Base-by-base conservation (phyloP, 2,888 invertebrate genomes). In the Danaus chrysippus region DNA sequence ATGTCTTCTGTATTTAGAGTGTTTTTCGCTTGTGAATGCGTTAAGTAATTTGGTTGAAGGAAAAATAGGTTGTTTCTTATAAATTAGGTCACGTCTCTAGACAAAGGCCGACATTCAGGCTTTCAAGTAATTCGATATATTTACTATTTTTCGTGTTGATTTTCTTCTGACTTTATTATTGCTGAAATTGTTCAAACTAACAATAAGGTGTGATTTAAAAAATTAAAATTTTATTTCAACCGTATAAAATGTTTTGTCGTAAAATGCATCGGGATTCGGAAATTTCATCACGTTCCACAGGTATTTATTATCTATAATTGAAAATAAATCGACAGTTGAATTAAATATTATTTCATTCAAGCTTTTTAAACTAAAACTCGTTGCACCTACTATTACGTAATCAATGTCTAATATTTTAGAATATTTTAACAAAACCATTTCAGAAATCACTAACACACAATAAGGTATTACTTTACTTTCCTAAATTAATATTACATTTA, bases 41-140 rank as follows among this genome's bases (percentile, higher is more conserved):
- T 64, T 43, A 65, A 13, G 53, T 68, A 71, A 70, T 42, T 66
- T 66, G 71, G 72, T 71, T 73, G 70, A 66, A 57, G 67, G 69
- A 67, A 70, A 72, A 77, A 82, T 77, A 79, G 82, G 81, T 84
- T 84, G 85, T 85, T 84, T 84, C 83, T 76, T 77, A 72, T 77
- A 81, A 86, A 85, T 84, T 84, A 79, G 86, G 85, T 84, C 86
- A 86, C 85, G 84, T 84, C 79, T 82, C 78, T 73, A 73, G 78
- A 73, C 70, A 72, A 71, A 76, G 72, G 76, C 79, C 72, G 70
- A 73, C 78, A 79, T 78, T 75, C 77, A 78, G 73, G 74, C 74
- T 62, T 61, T 76, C 71, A 73, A 76, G 76, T 79, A 77, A 77
- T 74, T 72, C 75, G 78, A 79, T 79, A 75, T 76, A 79, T 80